Conservation (phyloP, 1,140 invertebrate genomes). For the Sitobion miscanthi region DNA sequence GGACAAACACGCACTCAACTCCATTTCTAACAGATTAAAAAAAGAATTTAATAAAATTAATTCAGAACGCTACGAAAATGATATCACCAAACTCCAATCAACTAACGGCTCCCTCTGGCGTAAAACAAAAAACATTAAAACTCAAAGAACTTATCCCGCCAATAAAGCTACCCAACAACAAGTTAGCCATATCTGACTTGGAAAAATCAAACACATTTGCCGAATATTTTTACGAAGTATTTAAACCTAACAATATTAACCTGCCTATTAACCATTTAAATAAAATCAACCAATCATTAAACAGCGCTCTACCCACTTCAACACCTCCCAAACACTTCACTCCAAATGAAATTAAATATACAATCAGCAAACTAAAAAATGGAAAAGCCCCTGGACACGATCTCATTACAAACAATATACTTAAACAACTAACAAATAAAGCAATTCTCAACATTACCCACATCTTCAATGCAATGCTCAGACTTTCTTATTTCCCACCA, state of each 20-base stretch:
- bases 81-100: conserved; percentile 34
- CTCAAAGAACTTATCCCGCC: conserved; percentile 19
- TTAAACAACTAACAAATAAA: too few species aligned
- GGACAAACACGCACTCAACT: conserved; percentile 15
- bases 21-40: conserved; percentile 11
- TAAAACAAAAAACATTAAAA: conserved; percentile 39
- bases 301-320: too few species aligned
- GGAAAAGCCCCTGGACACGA: too few species aligned
- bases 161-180: conserved; percentile 22
- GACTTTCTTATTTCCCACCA: too few species aligned
- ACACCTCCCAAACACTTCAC: too few species aligned
- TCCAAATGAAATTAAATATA: too few species aligned
- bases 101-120: conserved; percentile 20
- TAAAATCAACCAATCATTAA: too few species aligned
- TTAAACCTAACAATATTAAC: conserved; percentile 27
- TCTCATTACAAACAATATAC: too few species aligned
- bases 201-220: conserved; percentile 26
- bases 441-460: too few species aligned
- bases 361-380: too few species aligned
- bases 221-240: conserved; percentile 29
- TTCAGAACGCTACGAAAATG: conserved; percentile 3
- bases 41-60: conserved; percentile 20
- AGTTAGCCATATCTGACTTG: conserved; percentile 18
- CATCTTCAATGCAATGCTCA: too few species aligned
- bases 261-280: background rate